A percentile compares a stretch with the other conserved stretches of the same genome.
These are phyloP conservation scores for Neodiprion lecontei DNA, from an alignment of 1,140 invertebrate species.

Conservation along the genomic window DNA sequence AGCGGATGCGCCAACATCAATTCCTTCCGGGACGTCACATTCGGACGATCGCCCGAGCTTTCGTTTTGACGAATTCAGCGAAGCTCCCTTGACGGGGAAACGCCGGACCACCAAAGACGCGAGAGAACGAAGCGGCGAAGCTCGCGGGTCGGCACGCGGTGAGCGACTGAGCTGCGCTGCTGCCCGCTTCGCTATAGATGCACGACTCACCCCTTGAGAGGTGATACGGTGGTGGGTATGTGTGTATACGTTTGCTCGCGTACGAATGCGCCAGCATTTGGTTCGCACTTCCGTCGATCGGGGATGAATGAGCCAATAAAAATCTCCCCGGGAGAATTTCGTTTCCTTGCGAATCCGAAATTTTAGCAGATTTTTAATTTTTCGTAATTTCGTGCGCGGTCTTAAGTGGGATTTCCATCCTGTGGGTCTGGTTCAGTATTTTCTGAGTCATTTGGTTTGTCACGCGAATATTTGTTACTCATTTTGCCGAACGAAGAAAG, in stretches of 20 bases:
- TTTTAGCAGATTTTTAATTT: no score
- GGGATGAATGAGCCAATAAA: not conserved
- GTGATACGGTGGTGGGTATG: slow-evolving; percentile 1
- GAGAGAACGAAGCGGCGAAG: slow-evolving; percentile 29
- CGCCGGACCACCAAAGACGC: not conserved
- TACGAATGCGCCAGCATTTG: not conserved
- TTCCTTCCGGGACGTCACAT: not conserved
- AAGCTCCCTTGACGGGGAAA: not conserved
- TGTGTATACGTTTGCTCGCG: not conserved
- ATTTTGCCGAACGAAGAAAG: no score
- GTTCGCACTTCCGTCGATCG: not conserved
- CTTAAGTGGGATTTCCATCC: no score
- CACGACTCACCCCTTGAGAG: slow-evolving; percentile 32
- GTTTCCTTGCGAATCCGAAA: no score
- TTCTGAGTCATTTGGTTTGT: no score
- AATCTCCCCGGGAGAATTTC: not conserved
- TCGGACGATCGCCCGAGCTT: not conserved
- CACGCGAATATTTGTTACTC: no score
- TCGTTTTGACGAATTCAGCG: not conserved
- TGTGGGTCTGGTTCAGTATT: no score
- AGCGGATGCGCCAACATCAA: not conserved
- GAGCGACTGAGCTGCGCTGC: slow-evolving; percentile 46
- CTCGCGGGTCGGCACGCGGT: slow-evolving; percentile 47
- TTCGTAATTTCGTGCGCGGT: no score
- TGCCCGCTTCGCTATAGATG: slow-evolving; percentile 37